Evolutionary conservation across 2,888 invertebrate genomes (phyloP), one percentile per base, ranked within the genome.

Genomic region (Aromia moschata): DNA sequence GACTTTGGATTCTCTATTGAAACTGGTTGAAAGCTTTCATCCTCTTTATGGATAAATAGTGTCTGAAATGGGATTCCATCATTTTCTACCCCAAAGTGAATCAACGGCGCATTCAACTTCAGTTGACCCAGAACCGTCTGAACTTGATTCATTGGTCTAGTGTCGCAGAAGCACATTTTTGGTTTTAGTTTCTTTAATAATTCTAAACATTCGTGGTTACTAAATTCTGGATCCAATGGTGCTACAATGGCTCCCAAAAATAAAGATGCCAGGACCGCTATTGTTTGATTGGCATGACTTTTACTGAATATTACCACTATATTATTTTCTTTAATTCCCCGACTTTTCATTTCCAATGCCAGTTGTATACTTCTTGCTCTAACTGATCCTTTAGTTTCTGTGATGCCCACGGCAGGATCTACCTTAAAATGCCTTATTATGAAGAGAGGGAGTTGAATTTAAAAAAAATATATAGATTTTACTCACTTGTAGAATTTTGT

Each of bases 131-230:
- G 36, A 14, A 74, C 67, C 11, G 71, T 57, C 37, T 75, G 72
- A 4, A 77, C 58, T 25, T 73, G 72, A 38, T 72, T 73, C 5
- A 71, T 55, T 1, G 71, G 65, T 47, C 77, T 64, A 0, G 67
- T 52, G 41, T 77, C 78, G 43, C 76, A 76, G 58, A 79, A 79
- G 16, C 71, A 70, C 56, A 79, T 69, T 56, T 74, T 75, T 1
- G 79, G 79, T 54, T 74, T 74, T 2, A 78, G 56, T 46, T 68
- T 67, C 9, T 56, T 61, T 1, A 78, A 55, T 2, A 72, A 14
- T 0, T 56, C 53, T n/a, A 68, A 55, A 25, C 70, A 70, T 44
- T 78, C 77, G 7, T 52, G 64, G 52, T 67, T 61, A 5, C 69
- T 59, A 9, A 70, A 51, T 20, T 75, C 73, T 2, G 73, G 67